Evolutionary conservation across 2,113 vertebrate species (phyloP), one percentile per base, ranked within the genome.

Genomic region (Pithys albifrons): DNA sequence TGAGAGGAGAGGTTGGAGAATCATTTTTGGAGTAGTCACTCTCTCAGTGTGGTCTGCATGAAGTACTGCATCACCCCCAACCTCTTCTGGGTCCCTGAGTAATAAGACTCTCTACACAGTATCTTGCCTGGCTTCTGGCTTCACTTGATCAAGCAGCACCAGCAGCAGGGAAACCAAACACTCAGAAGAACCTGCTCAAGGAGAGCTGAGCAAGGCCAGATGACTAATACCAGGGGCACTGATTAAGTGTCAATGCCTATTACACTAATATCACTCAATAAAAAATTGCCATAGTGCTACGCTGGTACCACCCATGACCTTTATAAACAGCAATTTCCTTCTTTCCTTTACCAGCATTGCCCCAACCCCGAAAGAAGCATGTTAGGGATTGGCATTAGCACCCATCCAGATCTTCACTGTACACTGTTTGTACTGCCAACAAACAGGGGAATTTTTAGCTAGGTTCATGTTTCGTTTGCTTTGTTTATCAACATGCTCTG

Each of bases 11-110:
- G 4, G 5, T 0, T 57, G 31, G 48, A 85, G 35, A 41, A 61
- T 12, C 45, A 24, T 14, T n/a, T 37, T 76, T 55, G 54, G 28
- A 28, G 2, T 37, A 37, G 14, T 33, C 33, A 54, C 27, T 57
- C 24, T 9, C 45, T 72, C 14, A 49, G n/a, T 5, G 20, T 15
- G 37, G 12, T 64, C 39, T 78, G 45, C 39, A 74, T 0, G 0
- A 77, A 58, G 19, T 43, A 87, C 6, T 71, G 14, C 33, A 71
- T 48, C 27, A 64, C 19, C 10, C 35, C 62, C 59, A 71, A 14
- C 14, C 10, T 59, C 43, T 89, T 71, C 35, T 33, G 48, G 28
- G 31, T 66, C 25, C 8, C n/a, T 4, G 22, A 73, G 74, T 18
- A 31, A 14, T 1, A 15, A 28, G 28, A 45, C 1, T 1, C n/a